phyloP scores from a whole-genome alignment of 2,797 vertebrate species.

The Periparus ater region DNA sequence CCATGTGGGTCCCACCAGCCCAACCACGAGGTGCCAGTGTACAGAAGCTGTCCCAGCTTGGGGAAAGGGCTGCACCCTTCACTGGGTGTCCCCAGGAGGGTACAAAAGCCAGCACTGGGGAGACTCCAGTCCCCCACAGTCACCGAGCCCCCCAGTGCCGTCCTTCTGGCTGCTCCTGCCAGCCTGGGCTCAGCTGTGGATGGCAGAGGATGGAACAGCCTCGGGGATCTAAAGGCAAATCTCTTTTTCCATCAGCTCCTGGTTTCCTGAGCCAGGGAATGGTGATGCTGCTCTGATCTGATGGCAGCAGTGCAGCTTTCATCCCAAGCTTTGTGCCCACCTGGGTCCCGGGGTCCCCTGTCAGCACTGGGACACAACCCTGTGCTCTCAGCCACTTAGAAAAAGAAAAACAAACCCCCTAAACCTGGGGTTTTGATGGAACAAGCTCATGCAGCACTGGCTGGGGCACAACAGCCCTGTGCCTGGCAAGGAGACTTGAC shows the following conservation, averaged over 20 bases:
- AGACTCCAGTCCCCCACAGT: background rate
- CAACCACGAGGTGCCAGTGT: accelerated
- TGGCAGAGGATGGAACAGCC: background rate
- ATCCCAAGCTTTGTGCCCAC: background rate
- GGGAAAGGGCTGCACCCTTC: background rate
- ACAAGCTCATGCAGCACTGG: accelerated
- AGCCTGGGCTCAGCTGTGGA: background rate
- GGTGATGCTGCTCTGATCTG: background rate
- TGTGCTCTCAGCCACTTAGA: background rate
- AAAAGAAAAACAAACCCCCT: background rate
- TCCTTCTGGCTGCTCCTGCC: background rate
- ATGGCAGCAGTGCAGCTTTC: background rate
- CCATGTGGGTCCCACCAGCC: background rate
- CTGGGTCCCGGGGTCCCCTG: background rate
- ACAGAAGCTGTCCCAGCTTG: background rate
- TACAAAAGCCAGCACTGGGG: background rate
- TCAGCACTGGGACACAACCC: accelerated
- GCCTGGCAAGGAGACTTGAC: background rate
- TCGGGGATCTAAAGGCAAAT: background rate
- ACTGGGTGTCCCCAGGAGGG: background rate
- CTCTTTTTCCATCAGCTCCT: background rate
- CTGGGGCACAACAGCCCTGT: background rate
- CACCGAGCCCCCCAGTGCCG: accelerated
- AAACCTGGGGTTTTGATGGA: background rate
- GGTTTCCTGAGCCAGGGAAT: background rate